Conservation (phyloP, 1,140 invertebrate genomes). For the Drosophila chauvacae region DNA sequence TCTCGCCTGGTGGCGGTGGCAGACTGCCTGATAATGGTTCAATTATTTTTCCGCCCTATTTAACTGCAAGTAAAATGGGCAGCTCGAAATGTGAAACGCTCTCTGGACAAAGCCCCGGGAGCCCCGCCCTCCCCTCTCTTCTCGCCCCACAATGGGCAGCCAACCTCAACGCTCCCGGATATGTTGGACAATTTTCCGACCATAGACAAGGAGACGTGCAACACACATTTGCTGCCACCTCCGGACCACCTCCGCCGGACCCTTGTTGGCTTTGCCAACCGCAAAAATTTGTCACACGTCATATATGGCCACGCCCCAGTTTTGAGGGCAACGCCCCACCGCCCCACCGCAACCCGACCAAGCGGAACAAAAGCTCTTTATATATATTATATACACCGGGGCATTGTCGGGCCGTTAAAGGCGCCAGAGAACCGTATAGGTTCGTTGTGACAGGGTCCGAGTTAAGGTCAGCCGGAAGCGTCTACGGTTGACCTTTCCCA, state of each 20-base stretch:
- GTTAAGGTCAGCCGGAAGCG: slow-evolving; percentile 11
- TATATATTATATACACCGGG: slow-evolving; percentile 18
- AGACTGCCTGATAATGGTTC: slow-evolving; percentile 79
- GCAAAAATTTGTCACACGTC: slow-evolving; percentile 75
- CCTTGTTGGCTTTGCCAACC: slow-evolving; percentile 57
- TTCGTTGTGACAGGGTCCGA: neutral
- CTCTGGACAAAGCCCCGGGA: neutral
- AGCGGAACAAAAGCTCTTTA: slow-evolving; percentile 57
- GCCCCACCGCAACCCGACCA: neutral
- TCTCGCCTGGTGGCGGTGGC: slow-evolving; percentile 1
- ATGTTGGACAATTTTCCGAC: slow-evolving; percentile 76
- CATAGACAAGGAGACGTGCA: slow-evolving; percentile 63
- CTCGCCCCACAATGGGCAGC: slow-evolving; percentile 38
- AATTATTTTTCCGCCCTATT: slow-evolving; percentile 84
- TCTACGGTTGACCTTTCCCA: slow-evolving; percentile 20
- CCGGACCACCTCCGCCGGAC: neutral
- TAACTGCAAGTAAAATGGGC: slow-evolving; percentile 71
- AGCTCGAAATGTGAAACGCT: slow-evolving; percentile 27
- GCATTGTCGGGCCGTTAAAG: slow-evolving; percentile 65
- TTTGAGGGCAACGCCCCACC: slow-evolving; percentile 32
- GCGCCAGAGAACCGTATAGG: neutral
- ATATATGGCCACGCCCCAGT: slow-evolving; percentile 60
- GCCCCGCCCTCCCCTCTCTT: too few species aligned
- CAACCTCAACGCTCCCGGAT: slow-evolving; percentile 67
- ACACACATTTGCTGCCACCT: slow-evolving; percentile 33